Evolutionary conservation across 2,797 vertebrate genomes (phyloP), one percentile per base, ranked within the genome.

Genomic region (Enteromius treurensis): DNA sequence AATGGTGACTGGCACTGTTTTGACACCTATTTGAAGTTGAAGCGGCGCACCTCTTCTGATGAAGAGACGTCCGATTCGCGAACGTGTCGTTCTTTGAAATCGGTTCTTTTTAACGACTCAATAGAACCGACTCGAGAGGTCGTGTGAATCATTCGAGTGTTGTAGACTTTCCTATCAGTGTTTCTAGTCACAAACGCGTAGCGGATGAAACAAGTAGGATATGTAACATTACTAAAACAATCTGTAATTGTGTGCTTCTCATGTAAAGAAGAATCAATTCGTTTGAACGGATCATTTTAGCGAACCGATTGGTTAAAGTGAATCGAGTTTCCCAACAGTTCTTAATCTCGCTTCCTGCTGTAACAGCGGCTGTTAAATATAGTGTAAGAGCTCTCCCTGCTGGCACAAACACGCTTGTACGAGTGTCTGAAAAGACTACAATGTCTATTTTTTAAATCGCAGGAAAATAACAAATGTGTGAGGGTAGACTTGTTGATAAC

Each of bases 271-370:
- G 65, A 80, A 29, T 80, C 37, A 13, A 7, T 81, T 73, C 6
- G 2, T 49, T 19, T 15, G 32, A 51, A 15, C 1, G 3, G 29
- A 26, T 26, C 29, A 3, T 76, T 29, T 1, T 10, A 17, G 1
- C 32, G 62, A 82, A 42, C 5, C 80, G 70, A 81, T 19, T 75
- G 45, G 0, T 5, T 65, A 0, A 51, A 73, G 14, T 53, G 80
- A 82, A 19, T 53, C 70, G 32, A 10, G 11, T 53, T 75, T 55
- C 32, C 34, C 4, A 21, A 65, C 26, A 32, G 17, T 26, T 2
- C 45, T 62, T 45, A 19, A 70, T 58, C 67, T 11, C 70, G 83
- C 86, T 90, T 92, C 88, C 91, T 91, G 37, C 80, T 90, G 81
- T 8, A 45, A 81, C 60, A 65, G 1, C 23, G 42, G 60, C 45